Evolutionary conservation across 2,113 vertebrate species (phyloP), one percentile per base, ranked within the genome.

Genomic region (Haemorhous mexicanus): DNA sequence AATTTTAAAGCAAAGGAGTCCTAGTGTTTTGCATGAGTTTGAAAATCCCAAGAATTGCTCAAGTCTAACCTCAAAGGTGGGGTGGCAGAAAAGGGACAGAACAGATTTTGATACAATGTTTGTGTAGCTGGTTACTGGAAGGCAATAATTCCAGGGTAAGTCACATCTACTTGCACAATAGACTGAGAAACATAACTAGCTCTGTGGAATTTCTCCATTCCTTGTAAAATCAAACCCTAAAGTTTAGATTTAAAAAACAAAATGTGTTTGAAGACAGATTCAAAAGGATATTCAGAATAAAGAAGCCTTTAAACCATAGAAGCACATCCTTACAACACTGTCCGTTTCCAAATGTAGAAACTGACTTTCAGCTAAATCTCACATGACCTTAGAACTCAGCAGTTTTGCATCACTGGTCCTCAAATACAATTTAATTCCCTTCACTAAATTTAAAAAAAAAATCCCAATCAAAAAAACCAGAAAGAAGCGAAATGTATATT

Each of bases 91-190:
- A 66, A 62, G 11, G 13, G n/a, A 69, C 21, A 74, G 37, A 77
- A 64, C 1, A 61, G 2, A 84, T 61, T 35, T 16, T 50, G 14
- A 56, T 30, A 28, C 16, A 63, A 22, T 32, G 26, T 63, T 43
- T 47, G 23, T 28, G 27, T 23, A 74, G 9, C 30, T n/a, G 44
- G 15, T 21, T 81, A 89, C 22, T 24, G 19, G 32, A 79, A 88
- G 30, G 66, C 43, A 55, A 2, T 19, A 83, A 37, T 63, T 93
- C 50, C 43, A 67, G 4, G 5, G 4, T 44, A 80, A 79, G 18
- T 85, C 1, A 0, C 11, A 56, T 9, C 46, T 41, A 39, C 11
- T 27, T 24, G 35, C 33, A 59, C 4, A 6, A 61, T 17, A 12
- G 41, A 17, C 66, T 49, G 32, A 18, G 74, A 94, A 88, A 82